These are phyloP conservation scores for Zeus faber DNA, from an alignment of 2,113 vertebrate species.

Conservation along the genomic window DNA sequence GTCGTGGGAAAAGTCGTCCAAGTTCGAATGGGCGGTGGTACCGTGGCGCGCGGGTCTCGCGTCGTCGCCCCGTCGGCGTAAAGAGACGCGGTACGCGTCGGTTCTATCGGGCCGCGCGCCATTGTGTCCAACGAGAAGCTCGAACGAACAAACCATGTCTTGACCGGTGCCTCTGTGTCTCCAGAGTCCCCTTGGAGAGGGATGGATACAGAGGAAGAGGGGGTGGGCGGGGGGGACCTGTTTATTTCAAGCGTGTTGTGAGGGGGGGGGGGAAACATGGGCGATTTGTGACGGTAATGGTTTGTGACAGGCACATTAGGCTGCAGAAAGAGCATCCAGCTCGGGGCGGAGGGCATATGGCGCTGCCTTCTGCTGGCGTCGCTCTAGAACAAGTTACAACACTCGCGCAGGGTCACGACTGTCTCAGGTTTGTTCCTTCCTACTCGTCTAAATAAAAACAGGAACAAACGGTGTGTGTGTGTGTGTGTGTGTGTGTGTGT, in stretches of 20 bases:
- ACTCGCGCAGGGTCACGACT: constrained; percentile 76
- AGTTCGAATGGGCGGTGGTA: no score
- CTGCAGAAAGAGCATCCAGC: constrained; percentile 91
- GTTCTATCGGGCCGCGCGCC: no score
- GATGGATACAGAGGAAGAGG: constrained; percentile 12
- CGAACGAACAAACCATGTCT: no score
- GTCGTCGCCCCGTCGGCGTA: no score
- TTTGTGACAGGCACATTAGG: constrained; percentile 96
- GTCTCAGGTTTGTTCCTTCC: constrained; percentile 77
- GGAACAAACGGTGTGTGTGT: constrained; percentile 35
- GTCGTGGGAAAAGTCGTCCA: no score
- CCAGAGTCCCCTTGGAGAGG: no score
- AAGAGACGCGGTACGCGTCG: no score
- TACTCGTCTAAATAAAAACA: constrained; percentile 72
- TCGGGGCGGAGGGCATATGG: constrained; percentile 88
- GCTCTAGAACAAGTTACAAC: constrained; percentile 81
- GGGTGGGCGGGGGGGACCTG: constrained; percentile 31
- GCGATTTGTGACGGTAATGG: constrained; percentile 84
- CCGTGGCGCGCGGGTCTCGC: no score
- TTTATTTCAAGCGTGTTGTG: constrained; percentile 73
- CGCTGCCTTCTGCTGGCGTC: constrained; percentile 87
- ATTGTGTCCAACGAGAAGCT: no score
- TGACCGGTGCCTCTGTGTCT: no score
- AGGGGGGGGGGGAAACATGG: constrained; percentile 56
- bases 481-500: constrained; percentile 25